Conservation (phyloP, 2,797 vertebrate species). For the Hippocampus kuda region DNA sequence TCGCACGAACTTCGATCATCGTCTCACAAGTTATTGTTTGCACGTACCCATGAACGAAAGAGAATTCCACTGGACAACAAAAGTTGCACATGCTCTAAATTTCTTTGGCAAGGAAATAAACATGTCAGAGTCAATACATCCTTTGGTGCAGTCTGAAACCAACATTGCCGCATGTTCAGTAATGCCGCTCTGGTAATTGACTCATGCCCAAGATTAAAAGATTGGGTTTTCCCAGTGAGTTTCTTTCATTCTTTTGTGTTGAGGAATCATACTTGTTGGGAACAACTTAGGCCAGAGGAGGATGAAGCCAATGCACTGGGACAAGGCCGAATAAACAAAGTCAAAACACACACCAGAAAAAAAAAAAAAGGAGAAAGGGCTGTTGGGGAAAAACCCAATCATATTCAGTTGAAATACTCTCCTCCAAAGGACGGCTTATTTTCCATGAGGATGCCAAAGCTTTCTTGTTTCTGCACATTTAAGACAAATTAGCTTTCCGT, state of each 20-base stretch:
- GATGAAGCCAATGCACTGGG: conserved; percentile 47
- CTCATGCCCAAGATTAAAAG: conserved; percentile 61
- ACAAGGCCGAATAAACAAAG: conserved; percentile 64
- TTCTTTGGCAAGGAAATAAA: conserved; percentile 65
- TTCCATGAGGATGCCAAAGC: conserved; percentile 35
- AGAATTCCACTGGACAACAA: conserved; percentile 48
- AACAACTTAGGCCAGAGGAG: conserved; percentile 55
- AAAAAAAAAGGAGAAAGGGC: conserved; percentile 46
- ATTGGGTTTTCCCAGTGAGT: conserved; percentile 49
- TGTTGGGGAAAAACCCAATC: conserved; percentile 50
- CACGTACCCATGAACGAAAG: conserved; percentile 18
- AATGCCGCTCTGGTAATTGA: conserved; percentile 52
- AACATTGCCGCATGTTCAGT: conserved; percentile 32
- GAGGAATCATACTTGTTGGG: conserved; percentile 57
- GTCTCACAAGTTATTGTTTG: conserved; percentile 6
- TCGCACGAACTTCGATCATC: conserved; percentile 16
- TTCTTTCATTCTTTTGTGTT: conserved; percentile 59
- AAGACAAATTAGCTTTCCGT: conserved; percentile 39
- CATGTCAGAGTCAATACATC: conserved; percentile 66
- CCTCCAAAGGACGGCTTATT: conserved; percentile 45
- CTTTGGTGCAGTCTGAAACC: conserved; percentile 35
- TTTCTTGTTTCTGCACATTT: conserved; percentile 36
- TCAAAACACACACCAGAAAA: conserved; percentile 41
- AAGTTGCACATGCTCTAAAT: conserved; percentile 39
- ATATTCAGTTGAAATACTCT: conserved; percentile 38